Percentiles rank a stretch among this genome's conserved stretches.
phyloP scores from a whole-genome alignment of 2,888 invertebrate genomes.

The Malthinus seriepunctatus region DNA sequence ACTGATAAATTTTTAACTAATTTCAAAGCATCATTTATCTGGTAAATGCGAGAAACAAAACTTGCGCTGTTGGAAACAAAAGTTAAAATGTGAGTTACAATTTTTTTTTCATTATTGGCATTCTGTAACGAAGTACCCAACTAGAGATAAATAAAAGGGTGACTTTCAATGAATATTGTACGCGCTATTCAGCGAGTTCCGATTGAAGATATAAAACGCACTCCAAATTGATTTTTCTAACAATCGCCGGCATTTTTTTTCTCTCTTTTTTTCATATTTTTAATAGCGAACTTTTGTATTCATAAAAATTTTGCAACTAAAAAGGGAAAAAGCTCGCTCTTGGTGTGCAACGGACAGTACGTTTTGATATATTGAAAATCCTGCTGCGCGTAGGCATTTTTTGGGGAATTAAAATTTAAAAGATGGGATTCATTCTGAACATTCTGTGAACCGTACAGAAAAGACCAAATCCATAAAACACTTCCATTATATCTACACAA shows the following conservation, averaged over 20 bases:
- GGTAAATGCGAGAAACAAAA: no score
- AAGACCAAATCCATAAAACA: slow-evolving; percentile 30
- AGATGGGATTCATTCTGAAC: slow-evolving; percentile 42
- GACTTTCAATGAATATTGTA: slow-evolving; percentile 31
- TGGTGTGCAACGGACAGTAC: slow-evolving; percentile 1
- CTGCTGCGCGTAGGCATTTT: slow-evolving; percentile 12
- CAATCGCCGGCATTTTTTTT: background rate
- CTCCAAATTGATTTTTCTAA: slow-evolving; percentile 9
- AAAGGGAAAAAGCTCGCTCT: background rate
- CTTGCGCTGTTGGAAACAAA: no score
- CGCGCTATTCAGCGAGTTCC: slow-evolving; percentile 16
- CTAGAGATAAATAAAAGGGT: slow-evolving; percentile 30
- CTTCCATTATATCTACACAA: slow-evolving; percentile 25
- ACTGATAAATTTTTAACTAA: no score
- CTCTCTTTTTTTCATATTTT: background rate
- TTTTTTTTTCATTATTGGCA: slow-evolving; percentile 4
- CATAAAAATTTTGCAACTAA: slow-evolving; percentile 9
- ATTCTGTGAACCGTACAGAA: slow-evolving; percentile 40
- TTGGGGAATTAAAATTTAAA: slow-evolving; percentile 42
- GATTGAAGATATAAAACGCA: slow-evolving; percentile 24
- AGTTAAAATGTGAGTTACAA: no score
- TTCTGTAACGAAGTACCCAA: slow-evolving; percentile 13
- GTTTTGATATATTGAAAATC: slow-evolving; percentile 6
- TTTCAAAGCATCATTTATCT: no score
- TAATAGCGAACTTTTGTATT: slow-evolving; percentile 1